These are phyloP conservation scores for Leucophora obtusa DNA, from an alignment of 2,888 invertebrate genomes.

Conservation along the genomic window DNA sequence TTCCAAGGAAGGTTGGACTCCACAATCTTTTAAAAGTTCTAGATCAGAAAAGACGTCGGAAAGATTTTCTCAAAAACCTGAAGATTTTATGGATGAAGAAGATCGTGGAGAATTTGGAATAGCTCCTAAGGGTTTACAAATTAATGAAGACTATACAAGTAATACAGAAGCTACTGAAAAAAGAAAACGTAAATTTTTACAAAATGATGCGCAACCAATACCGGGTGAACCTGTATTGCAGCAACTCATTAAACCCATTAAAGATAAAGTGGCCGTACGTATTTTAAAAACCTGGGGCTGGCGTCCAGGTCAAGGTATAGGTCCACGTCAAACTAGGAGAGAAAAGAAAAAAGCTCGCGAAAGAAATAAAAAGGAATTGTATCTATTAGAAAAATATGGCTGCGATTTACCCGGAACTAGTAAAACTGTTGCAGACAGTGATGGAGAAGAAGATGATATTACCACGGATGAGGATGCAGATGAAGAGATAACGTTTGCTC, in stretches of 20 bases:
- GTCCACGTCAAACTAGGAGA: conserved; percentile 77
- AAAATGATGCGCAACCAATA: conserved; percentile 71
- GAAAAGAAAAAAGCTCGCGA: conserved; percentile 77
- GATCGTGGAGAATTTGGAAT: conserved; percentile 97
- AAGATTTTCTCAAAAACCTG: conserved; percentile 82
- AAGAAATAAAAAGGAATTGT: conserved; percentile 73
- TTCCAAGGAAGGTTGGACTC: conserved; percentile 96
- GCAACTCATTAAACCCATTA: conserved; percentile 85
- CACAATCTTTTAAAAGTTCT: conserved; percentile 93
- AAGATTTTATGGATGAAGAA: conserved; percentile 99
- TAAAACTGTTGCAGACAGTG: conserved; percentile 14
- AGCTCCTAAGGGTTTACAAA: conserved; percentile 90
- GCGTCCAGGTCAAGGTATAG: conserved; percentile 90
- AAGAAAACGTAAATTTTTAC: conserved; percentile 78
- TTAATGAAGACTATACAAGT: conserved; percentile 86
- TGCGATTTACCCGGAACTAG: conserved; percentile 66
- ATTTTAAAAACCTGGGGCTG: conserved; percentile 95
- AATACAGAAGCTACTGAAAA: conserved; percentile 67
- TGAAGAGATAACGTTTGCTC: conserved; percentile 81
- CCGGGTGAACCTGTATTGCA: conserved; percentile 85
- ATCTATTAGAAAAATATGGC: conserved; percentile 75
- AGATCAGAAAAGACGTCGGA: conserved; percentile 83
- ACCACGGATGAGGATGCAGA: conserved; percentile 68
- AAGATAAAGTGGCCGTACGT: conserved; percentile 92
- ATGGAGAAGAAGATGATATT: conserved; percentile 65